Base-by-base conservation (phyloP, 2,113 vertebrate species). In the Bostrychus sinensis region DNA sequence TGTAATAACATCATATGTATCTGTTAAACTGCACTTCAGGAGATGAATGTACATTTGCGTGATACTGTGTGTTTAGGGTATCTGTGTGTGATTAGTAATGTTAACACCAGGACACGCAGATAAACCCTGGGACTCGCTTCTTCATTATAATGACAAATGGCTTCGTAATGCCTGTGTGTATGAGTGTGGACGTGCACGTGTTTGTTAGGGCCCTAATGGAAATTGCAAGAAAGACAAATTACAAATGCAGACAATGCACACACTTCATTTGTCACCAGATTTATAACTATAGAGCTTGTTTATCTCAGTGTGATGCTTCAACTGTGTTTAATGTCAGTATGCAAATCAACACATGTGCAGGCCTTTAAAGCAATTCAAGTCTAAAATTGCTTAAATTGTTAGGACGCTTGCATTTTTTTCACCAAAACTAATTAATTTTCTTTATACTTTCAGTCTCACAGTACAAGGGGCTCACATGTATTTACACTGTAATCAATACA, bases 61-160 rank as follows among this genome's bases (percentile, higher is more conserved):
- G 38, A 34, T 19, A 28, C 25, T 51, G 48, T 51, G 48, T 51
- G 48, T 51, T 55, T 32, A 28, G 16, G 48, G 23, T 55, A 55
- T 55, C 19, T 55, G 50, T 23, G 67, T 64, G 66, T 58, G 51
- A 30, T 57, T 46, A 62, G 43, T 38, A 54, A 68, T 71, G 62
- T 76, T 71, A 66, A 72, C 62, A 46, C 54, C 39, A 70, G 62
- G 53, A 11, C 39, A 68, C 16, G 32, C 56, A 46, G 59, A 80
- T 80, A 83, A 77, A 84, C 43, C 45, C 14, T 55, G 38, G 41
- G 43, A 66, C 43, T 70, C 34, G 20, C 34, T 9, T 13, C 45
- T 73, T 80, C 32, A 76, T 82, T 86, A 76, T 39, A 42, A 55
- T 81, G 80, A 83, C 54, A 62, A 65, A 80, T 46, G 3, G 39